Evolutionary conservation across 2,113 vertebrate species (phyloP).

Genomic region (Sialia sialis): DNA sequence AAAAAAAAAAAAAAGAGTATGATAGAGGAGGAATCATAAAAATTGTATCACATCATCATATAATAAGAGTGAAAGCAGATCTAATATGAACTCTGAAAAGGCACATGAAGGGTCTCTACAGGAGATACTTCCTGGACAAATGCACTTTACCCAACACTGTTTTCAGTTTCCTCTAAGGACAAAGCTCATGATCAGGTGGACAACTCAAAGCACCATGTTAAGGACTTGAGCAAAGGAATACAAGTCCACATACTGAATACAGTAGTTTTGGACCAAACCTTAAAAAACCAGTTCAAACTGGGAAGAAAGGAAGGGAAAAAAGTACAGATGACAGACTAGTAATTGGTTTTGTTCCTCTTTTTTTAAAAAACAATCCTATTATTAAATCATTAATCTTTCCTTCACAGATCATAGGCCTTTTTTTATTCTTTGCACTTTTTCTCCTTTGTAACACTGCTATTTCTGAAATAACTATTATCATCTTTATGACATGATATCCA

Average conservation of each 20-base stretch:
- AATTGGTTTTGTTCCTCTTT: neutral
- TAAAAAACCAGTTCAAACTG: neutral
- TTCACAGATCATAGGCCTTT: neutral
- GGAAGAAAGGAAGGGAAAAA: neutral
- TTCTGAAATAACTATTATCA: neutral
- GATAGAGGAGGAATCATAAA: neutral
- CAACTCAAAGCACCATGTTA: neutral
- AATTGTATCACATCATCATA: neutral
- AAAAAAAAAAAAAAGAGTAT: neutral
- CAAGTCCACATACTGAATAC: neutral
- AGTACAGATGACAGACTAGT: neutral
- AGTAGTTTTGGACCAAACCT: neutral
- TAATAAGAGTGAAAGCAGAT: neutral
- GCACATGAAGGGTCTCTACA: neutral
- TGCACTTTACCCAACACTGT: neutral
- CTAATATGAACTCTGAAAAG: neutral
- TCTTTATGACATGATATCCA: neutral
- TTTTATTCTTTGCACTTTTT: neutral
- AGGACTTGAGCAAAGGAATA: neutral
- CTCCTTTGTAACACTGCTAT: neutral
- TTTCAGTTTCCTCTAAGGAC: neutral
- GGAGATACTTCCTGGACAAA: neutral
- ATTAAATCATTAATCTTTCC: neutral
- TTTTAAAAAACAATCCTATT: neutral
- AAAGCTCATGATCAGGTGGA: neutral